Conservation (phyloP, 2,888 invertebrate species). For the Ferdinandea cuprea region DNA sequence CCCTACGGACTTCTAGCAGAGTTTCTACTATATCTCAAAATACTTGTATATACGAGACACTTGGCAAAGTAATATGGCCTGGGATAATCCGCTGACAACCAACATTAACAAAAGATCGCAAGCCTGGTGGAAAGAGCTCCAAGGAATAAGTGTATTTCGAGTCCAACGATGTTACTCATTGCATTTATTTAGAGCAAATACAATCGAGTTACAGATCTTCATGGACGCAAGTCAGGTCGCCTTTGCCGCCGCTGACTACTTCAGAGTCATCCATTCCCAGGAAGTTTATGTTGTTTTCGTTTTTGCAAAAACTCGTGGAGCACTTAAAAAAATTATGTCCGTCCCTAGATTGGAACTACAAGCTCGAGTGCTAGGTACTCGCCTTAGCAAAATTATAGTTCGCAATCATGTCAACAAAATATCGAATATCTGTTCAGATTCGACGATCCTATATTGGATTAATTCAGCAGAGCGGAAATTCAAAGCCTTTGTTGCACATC, state of each 20-base stretch:
- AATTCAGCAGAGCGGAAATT: slow-evolving; percentile 58
- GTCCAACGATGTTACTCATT: slow-evolving; percentile 19
- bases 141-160: neutral
- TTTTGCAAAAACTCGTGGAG: slow-evolving; percentile 5
- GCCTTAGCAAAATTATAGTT: slow-evolving; percentile 45
- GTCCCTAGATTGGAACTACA: slow-evolving; percentile 54
- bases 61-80: slow-evolving; percentile 11
- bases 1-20: slow-evolving; percentile 38
- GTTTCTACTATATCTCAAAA: slow-evolving; percentile 19
- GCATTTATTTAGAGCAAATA: too few species aligned
- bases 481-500: slow-evolving; percentile 75
- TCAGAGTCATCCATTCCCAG: neutral
- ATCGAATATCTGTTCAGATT: slow-evolving; percentile 35
- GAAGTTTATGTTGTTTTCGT: neutral
- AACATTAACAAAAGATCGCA: slow-evolving; percentile 1
- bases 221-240: slow-evolving; percentile 13
- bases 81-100: slow-evolving; percentile 8
- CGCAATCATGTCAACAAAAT: slow-evolving; percentile 31
- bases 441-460: slow-evolving; percentile 60
- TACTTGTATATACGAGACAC: slow-evolving; percentile 17
- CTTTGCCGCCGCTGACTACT: slow-evolving; percentile 7
- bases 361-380: slow-evolving; percentile 55
- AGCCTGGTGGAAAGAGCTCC: slow-evolving; percentile 21
- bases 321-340: slow-evolving; percentile 34
- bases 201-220: slow-evolving; percentile 1